Conservation (phyloP, 2,113 vertebrate genomes). For the Lepus americanus region DNA sequence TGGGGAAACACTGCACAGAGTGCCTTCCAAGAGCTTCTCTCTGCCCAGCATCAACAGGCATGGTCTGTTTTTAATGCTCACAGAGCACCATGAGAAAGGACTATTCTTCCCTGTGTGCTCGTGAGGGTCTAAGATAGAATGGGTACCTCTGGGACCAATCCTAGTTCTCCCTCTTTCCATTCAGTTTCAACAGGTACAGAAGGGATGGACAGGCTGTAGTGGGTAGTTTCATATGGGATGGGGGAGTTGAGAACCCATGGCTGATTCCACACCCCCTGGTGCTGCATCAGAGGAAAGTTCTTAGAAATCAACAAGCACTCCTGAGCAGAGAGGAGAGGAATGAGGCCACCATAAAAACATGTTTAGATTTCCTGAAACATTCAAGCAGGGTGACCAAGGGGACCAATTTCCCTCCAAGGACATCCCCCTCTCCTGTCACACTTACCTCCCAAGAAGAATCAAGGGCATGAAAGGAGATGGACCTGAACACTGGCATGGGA, state of each 20-base stretch:
- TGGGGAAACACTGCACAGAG: rapidly evolving
- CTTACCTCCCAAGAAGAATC: neutral
- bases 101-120: neutral
- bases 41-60: neutral
- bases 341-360: neutral
- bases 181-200: neutral
- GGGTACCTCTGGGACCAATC: rapidly evolving
- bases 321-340: neutral
- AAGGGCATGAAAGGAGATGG: rapidly evolving
- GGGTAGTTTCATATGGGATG: neutral
- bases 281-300: neutral
- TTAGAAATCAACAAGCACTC: too few species aligned
- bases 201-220: neutral
- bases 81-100: neutral
- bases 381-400: neutral
- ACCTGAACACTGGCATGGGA: too few species aligned
- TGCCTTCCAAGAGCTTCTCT: rapidly evolving
- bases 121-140: neutral
- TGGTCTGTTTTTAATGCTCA: neutral
- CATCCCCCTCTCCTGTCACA: too few species aligned
- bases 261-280: neutral
- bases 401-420: neutral
- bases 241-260: neutral
- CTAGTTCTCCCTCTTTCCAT: rapidly evolving
- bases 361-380: neutral